Conservation (phyloP, 2,113 vertebrate genomes). For the Bothrops jararaca region DNA sequence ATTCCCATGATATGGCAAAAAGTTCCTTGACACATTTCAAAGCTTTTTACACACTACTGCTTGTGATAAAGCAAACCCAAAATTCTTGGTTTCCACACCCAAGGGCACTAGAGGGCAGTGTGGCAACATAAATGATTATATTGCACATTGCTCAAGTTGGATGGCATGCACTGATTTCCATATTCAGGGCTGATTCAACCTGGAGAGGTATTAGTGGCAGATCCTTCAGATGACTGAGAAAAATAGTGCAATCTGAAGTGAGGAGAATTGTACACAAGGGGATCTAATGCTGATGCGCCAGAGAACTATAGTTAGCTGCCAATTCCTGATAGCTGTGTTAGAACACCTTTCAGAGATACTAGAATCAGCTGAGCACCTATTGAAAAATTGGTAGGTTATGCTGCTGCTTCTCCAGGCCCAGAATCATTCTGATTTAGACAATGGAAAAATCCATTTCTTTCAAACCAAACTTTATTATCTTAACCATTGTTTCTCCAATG, state of each 20-base stretch:
- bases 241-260: background rate
- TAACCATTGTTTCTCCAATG: background rate
- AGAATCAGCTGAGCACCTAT: background rate
- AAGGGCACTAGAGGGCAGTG: conserved; percentile 55
- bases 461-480: background rate
- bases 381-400: background rate
- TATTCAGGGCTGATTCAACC: background rate
- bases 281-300: background rate
- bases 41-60: background rate
- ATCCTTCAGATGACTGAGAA: background rate
- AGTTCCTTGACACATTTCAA: background rate
- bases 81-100: background rate
- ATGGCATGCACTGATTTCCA: background rate
- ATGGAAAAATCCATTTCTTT: background rate
- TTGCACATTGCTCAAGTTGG: background rate
- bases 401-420: background rate
- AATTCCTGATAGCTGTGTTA: background rate
- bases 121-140: background rate
- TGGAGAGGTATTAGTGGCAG: background rate
- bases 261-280: background rate
- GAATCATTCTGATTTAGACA: background rate
- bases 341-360: background rate
- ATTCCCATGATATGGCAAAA: background rate
- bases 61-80: background rate
- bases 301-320: background rate